A percentile compares a stretch with the other conserved stretches of the same genome.
These are phyloP conservation scores for Nannoperca australis DNA, from an alignment of 2,797 vertebrate species.

Conservation along the genomic window DNA sequence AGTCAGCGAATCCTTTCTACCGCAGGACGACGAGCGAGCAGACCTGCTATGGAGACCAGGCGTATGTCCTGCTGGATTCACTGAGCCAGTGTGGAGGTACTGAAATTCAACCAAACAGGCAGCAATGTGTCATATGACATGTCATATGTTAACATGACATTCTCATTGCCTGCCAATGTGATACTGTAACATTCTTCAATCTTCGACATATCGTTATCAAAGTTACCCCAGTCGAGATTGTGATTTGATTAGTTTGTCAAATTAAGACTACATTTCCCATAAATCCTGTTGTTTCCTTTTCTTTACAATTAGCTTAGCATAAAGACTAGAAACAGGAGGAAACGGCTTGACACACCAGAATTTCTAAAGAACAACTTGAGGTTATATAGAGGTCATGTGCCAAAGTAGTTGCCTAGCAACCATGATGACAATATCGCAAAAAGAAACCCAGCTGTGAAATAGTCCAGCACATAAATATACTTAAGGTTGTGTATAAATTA, in stretches of 20 bases:
- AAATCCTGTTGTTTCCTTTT: not conserved
- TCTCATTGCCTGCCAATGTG: not conserved
- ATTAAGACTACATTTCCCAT: not conserved
- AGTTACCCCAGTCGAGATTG: not conserved
- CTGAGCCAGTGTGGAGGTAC: conserved; percentile 80
- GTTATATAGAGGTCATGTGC: too few relatives aligned
- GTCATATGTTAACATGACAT: not conserved
- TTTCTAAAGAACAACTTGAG: too few relatives aligned
- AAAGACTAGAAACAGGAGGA: not conserved
- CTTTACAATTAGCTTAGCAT: not conserved
- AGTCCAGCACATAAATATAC: too few relatives aligned
- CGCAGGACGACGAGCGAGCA: conserved; percentile 77
- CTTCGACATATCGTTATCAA: not conserved
- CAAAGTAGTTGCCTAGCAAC: too few relatives aligned
- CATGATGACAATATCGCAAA: not conserved
- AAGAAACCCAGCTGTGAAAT: too few relatives aligned
- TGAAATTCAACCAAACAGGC: not conserved
- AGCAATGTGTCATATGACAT: not conserved
- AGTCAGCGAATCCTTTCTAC: conserved; percentile 84
- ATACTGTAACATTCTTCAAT: not conserved
- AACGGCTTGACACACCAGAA: not conserved
- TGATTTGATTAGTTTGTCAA: not conserved
- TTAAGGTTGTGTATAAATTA: too few relatives aligned
- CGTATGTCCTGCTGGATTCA: conserved; percentile 79
- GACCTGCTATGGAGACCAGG: conserved; percentile 84